Conservation (phyloP, 2,113 vertebrate genomes). For the rat (Rattus norvegicus) region GRCr8 NC_086036.1:15380001-15380500, state of each 20-base stretch:
- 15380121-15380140: not conserved
- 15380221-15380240: too few species aligned
- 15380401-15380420: conserved; percentile 54
- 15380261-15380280: not conserved
- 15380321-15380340: not conserved
- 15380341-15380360: not conserved
- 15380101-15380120: not conserved
- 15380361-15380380: not conserved
- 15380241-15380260: too few species aligned
- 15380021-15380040: not conserved
- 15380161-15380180: too few species aligned
- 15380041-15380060: not conserved
- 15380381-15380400: conserved; percentile 32
- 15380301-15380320: not conserved
- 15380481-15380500: not conserved
- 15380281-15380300: not conserved
- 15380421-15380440: conserved; percentile 63
- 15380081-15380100: not conserved
- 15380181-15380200: accelerated
- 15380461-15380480: not conserved
- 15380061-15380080: not conserved
- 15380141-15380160: not conserved
- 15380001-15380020: not conserved
- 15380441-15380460: conserved; percentile 70
- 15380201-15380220: too few species aligned